phyloP scores from a whole-genome alignment of 2,888 invertebrate species.

The Raillietiella orientalis region DNA sequence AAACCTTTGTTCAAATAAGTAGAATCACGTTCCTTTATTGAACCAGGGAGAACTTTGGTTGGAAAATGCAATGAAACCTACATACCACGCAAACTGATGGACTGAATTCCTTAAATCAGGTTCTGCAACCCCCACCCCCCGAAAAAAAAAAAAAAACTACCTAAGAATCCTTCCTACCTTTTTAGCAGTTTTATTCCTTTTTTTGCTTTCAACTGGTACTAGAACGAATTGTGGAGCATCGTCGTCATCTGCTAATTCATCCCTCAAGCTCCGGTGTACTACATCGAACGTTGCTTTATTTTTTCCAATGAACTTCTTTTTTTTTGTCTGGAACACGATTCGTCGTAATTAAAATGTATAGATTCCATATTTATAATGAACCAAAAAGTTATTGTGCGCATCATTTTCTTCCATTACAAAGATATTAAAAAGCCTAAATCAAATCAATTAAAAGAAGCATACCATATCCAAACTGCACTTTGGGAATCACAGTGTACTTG shows the following conservation, averaged over 20 bases:
- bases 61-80: too few species aligned
- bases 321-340: slow-evolving; percentile 14
- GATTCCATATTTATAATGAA: too few species aligned
- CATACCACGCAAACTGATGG: slow-evolving; percentile 12
- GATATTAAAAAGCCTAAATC: too few species aligned
- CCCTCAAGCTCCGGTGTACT: slow-evolving; percentile 72
- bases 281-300: slow-evolving; percentile 65
- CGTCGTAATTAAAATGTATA: too few species aligned
- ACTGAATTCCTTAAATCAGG: slow-evolving; percentile 16
- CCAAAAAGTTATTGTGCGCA: too few species aligned
- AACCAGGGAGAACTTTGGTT: too few species aligned
- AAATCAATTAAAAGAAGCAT: too few species aligned
- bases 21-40: too few species aligned
- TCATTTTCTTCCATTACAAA: too few species aligned
- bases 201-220: slow-evolving; percentile 18
- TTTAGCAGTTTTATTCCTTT: slow-evolving; percentile 2
- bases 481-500: too few species aligned
- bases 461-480: too few species aligned
- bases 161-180: slow-evolving; percentile 14
- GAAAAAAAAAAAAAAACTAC: slow-evolving; percentile 12
- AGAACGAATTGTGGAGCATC: slow-evolving; percentile 61
- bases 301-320: slow-evolving; percentile 60
- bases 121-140: not conserved
- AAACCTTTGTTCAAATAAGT: too few species aligned
- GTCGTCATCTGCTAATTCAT: slow-evolving; percentile 63